phyloP scores from a whole-genome alignment of 2,113 vertebrate species.

The Bathybates hornii region DNA sequence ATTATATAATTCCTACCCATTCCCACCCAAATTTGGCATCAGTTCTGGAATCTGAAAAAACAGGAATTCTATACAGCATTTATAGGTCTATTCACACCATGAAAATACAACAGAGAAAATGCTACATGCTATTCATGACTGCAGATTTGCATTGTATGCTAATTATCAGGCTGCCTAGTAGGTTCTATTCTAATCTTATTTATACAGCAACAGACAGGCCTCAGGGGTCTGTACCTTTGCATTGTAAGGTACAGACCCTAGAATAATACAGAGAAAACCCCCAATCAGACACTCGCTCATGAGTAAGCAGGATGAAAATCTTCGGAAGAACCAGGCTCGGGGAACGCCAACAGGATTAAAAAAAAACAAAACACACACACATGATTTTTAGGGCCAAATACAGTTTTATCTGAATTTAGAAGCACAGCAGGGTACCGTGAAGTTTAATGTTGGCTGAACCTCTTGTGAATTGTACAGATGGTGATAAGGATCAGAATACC shows the following conservation, averaged over 20 bases:
- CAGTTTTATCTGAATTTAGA: neutral
- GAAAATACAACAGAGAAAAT: neutral
- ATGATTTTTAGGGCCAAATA: neutral
- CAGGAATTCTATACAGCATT: neutral
- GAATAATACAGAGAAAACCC: neutral
- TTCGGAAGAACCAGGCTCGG: neutral
- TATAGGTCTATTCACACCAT: neutral
- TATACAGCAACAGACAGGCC: neutral
- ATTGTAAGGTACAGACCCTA: neutral
- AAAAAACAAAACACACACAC: neutral
- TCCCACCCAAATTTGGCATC: neutral
- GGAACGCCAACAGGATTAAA: neutral
- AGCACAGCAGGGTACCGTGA: neutral
- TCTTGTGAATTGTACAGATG: constrained; percentile 47
- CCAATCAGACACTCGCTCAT: neutral
- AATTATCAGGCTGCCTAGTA: neutral
- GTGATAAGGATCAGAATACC: constrained; percentile 46
- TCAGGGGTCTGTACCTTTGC: neutral
- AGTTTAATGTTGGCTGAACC: neutral
- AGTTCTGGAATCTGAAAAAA: neutral
- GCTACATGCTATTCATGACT: neutral
- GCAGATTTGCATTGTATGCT: neutral
- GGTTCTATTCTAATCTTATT: neutral
- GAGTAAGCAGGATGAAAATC: neutral
- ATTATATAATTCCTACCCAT: neutral